Percentiles rank a stretch among this genome's conserved stretches.
phyloP scores from a whole-genome alignment of 2,797 vertebrate genomes.

The Phrynocephalus guinanensis region DNA sequence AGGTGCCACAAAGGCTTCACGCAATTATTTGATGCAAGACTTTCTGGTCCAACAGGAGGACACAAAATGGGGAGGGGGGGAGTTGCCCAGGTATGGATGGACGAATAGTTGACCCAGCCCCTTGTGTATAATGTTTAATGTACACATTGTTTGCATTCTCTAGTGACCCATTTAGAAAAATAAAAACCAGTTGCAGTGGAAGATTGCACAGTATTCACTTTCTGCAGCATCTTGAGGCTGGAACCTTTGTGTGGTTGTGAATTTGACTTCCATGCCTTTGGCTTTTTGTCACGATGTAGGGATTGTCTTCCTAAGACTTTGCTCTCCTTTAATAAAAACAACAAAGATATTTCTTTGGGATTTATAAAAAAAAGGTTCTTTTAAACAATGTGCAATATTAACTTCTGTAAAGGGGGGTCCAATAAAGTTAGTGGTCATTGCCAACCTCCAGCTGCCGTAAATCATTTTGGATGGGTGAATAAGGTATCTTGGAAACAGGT shows the following conservation, averaged over 20 bases:
- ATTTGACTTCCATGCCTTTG: not conserved
- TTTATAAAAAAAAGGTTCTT: not conserved
- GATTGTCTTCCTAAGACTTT: constrained; percentile 6
- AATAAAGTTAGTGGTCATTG: constrained; percentile 38
- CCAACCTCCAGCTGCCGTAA: not conserved
- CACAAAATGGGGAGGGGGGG: too few relatives aligned
- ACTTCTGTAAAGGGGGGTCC: constrained; percentile 27
- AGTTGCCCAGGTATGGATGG: not conserved
- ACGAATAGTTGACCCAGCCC: not conserved
- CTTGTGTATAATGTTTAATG: not conserved
- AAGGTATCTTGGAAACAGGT: not conserved
- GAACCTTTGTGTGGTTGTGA: not conserved
- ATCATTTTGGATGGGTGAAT: not conserved
- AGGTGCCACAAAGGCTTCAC: not conserved
- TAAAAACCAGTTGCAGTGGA: not conserved
- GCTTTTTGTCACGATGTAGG: constrained; percentile 6
- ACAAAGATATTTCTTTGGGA: not conserved
- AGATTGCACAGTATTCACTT: not conserved
- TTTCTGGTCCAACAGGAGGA: not conserved
- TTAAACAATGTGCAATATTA: constrained; percentile 36
- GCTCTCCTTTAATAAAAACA: constrained; percentile 9
- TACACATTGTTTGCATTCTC: not conserved
- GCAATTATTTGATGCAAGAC: not conserved
- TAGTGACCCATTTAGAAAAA: not conserved
- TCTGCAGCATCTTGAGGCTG: constrained; percentile 1